phyloP scores from a whole-genome alignment of 1,140 invertebrate genomes.

The Saccostrea cuccullata region DNA sequence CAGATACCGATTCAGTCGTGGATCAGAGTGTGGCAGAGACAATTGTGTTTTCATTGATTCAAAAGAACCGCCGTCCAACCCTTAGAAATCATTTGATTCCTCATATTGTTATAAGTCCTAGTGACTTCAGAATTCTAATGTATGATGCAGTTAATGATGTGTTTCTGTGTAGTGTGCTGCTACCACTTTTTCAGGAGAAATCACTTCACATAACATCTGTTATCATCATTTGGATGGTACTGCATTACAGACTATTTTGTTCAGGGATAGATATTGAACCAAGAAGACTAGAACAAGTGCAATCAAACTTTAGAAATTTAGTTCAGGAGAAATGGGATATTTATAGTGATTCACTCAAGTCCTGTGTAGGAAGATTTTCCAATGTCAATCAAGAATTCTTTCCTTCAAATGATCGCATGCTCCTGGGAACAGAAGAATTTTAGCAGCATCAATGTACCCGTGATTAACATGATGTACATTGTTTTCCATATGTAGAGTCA shows the following conservation, averaged over 20 bases:
- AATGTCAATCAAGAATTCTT: not conserved
- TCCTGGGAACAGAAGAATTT: not conserved
- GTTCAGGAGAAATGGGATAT: not conserved
- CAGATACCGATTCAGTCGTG: not conserved
- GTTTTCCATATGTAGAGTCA: too few relatives aligned
- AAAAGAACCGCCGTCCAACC: not conserved
- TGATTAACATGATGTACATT: too few relatives aligned
- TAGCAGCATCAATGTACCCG: not conserved
- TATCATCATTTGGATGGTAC: conserved; percentile 4
- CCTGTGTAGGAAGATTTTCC: not conserved
- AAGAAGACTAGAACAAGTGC: not conserved
- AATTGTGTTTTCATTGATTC: conserved; percentile 26
- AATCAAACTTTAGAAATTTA: conserved; percentile 1
- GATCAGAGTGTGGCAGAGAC: conserved; percentile 18
- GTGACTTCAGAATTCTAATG: conserved; percentile 11
- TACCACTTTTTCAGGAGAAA: not conserved
- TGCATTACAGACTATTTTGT: conserved; percentile 34
- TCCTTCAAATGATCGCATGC: conserved; percentile 11
- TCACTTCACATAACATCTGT: conserved; percentile 3
- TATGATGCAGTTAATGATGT: conserved; percentile 31
- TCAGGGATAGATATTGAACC: conserved; percentile 18
- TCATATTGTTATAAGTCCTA: not conserved
- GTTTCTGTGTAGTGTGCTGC: not conserved
- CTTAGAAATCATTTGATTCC: conserved; percentile 25
- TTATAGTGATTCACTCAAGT: not conserved